A percentile compares a stretch with the other conserved stretches of the same genome.
Conservation (phyloP, 2,888 invertebrate species). For the Oligia fasciuncula region DNA sequence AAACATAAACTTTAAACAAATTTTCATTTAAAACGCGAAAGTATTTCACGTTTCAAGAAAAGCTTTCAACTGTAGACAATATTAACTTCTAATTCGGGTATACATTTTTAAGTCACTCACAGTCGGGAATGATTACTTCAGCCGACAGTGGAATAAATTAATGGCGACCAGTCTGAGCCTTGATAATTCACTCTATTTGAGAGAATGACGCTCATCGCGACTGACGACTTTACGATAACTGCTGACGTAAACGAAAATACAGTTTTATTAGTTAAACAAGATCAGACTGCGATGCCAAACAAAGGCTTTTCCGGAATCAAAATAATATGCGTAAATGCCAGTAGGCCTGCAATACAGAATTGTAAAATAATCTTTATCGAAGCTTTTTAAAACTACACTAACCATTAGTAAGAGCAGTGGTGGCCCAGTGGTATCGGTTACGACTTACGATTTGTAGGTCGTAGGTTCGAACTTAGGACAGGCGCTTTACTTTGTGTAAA, state of each 20-base stretch:
- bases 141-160: slow-evolving; percentile 37
- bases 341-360: not conserved
- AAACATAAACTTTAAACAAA: not conserved
- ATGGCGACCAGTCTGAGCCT: slow-evolving; percentile 25
- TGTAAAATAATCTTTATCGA: not conserved
- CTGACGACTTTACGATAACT: slow-evolving; percentile 22
- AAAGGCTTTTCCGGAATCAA: not conserved
- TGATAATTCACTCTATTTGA: slow-evolving; percentile 18
- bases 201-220: slow-evolving; percentile 1
- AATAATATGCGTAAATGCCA: not conserved
- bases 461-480: no score
- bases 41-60: not conserved
- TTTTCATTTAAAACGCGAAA: not conserved
- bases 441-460: no score
- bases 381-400: not conserved
- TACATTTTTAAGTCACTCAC: slow-evolving; percentile 7
- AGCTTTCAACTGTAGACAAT: slow-evolving; percentile 4
- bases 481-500: no score
- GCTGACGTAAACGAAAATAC: slow-evolving; percentile 32
- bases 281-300: slow-evolving; percentile 16
- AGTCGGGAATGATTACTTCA: slow-evolving; percentile 42
- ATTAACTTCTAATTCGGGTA: slow-evolving; percentile 8
- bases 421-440: no score
- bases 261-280: slow-evolving; percentile 44
- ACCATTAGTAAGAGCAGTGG: not conserved